Conservation (phyloP, 2,113 vertebrate genomes). For the Clarias macrocephalus region DNA sequence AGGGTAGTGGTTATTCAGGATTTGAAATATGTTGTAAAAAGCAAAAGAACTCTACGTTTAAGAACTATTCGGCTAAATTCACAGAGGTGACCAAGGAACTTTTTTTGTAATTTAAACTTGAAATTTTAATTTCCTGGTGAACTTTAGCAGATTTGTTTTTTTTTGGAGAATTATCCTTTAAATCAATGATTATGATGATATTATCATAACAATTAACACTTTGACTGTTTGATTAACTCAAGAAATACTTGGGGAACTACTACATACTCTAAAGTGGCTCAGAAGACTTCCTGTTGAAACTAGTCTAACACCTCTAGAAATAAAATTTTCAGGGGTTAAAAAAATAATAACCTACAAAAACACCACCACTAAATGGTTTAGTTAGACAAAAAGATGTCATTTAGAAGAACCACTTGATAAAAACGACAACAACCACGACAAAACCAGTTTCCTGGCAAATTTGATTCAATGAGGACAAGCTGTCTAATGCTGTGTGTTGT, state of each 20-base stretch:
- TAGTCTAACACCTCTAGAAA: slow-evolving; percentile 3
- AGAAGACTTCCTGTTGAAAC: slow-evolving; percentile 19
- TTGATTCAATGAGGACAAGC: slow-evolving; percentile 53
- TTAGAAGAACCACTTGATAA: slow-evolving; percentile 65
- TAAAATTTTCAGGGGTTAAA: slow-evolving; percentile 2
- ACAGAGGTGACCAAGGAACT: slow-evolving; percentile 4
- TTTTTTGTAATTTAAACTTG: not conserved
- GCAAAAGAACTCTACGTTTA: slow-evolving; percentile 44
- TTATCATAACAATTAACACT: not conserved
- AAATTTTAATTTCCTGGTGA: not conserved
- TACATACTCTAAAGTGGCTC: slow-evolving; percentile 2
- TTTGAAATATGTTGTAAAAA: not conserved
- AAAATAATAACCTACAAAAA: not conserved
- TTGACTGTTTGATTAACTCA: not conserved
- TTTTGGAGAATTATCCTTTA: not conserved
- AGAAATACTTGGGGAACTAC: not conserved
- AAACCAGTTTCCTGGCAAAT: slow-evolving; percentile 55
- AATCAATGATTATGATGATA: too few relatives aligned
- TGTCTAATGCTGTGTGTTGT: slow-evolving; percentile 52
- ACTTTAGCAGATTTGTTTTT: not conserved
- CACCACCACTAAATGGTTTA: slow-evolving; percentile 44
- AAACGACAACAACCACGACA: not conserved
- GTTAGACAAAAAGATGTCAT: slow-evolving; percentile 58
- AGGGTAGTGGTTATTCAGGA: slow-evolving; percentile 43
- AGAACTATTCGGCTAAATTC: slow-evolving; percentile 8